Evolutionary conservation across 2,888 invertebrate genomes (phyloP), one percentile per base, ranked within the genome.

Genomic region (Neelides folsomi): DNA sequence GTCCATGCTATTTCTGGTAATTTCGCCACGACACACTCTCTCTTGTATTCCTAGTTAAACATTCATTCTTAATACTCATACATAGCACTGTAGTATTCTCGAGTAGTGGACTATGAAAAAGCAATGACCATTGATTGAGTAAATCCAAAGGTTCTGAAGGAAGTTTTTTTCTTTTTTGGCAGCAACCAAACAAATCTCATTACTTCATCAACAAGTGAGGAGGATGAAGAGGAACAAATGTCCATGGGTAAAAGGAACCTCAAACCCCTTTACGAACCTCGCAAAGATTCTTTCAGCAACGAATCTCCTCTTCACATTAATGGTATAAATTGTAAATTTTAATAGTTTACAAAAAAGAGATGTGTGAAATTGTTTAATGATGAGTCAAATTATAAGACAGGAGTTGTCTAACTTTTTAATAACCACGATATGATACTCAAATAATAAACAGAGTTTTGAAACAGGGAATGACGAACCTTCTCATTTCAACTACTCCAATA

Each of bases 1-100:
- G 63, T 53, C 63, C 63, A 53, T 63, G 63, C 59, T 59, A 60
- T 61, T 62, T 63, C 61, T 63, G 63, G 63, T 63, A 63, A 52
- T 51, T 47, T 51, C 20, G 16, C 16, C 36, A 19, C 18, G 20
- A 20, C 37, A 47, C 34, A 47, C 13, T 18, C 35, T 13, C 2
- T 18, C 45, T 13, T 45, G 6, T 15, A 36, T 38, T 16, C 47
- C 18, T 13, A 16, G 9, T 45, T 27, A n/a, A 44, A 40, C 4
- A 19, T 36, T 37, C 39, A 42, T 43, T 47, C 12, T 37, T 43
- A 41, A 39, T 36, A 41, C 42, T 46, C 47, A 42, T 50, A 36
- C 15, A 45, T 51, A 36, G 45, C 40, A 36, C 41, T 15, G 41
- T 39, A 13, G 39, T 19, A 20, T 20, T 44, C 8, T 19, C 27